Percentiles rank a stretch among this genome's conserved stretches.
phyloP scores from a whole-genome alignment of 2,113 vertebrate genomes.

The Oreocharis arfaki region DNA sequence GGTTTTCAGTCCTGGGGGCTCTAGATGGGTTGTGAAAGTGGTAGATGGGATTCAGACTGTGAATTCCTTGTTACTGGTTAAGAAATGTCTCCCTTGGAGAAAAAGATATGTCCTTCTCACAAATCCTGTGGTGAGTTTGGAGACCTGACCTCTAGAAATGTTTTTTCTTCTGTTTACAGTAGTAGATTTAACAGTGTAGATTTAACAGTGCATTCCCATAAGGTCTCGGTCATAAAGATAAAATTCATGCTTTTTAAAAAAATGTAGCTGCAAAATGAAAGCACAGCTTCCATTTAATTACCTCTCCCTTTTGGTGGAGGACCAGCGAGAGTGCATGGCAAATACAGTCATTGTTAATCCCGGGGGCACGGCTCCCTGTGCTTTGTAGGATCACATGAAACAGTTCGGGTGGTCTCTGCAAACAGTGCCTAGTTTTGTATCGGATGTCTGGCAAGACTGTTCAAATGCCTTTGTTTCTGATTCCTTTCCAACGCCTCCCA shows the following conservation, averaged over 20 bases:
- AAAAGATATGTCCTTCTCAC: not conserved
- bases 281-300: not conserved
- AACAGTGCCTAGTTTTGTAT: not conserved
- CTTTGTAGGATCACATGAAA: not conserved
- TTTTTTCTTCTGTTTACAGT: not conserved
- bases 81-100: not conserved
- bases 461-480: not conserved
- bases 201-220: not conserved
- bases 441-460: not conserved
- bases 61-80: not conserved
- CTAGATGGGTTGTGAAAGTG: not conserved
- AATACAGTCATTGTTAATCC: not conserved
- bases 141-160: not conserved
- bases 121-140: not conserved
- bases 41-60: not conserved
- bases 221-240: not conserved
- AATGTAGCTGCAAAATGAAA: not conserved
- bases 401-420: not conserved
- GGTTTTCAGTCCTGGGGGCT: not conserved
- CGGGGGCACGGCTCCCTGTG: rapidly evolving
- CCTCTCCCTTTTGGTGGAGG: not conserved
- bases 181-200: too few relatives aligned
- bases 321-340: not conserved
- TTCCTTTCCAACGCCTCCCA: not conserved
- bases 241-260: not conserved